These are phyloP conservation scores for Tympanoctomys barrerae DNA, from an alignment of 2,797 vertebrate genomes.

Conservation along the genomic window DNA sequence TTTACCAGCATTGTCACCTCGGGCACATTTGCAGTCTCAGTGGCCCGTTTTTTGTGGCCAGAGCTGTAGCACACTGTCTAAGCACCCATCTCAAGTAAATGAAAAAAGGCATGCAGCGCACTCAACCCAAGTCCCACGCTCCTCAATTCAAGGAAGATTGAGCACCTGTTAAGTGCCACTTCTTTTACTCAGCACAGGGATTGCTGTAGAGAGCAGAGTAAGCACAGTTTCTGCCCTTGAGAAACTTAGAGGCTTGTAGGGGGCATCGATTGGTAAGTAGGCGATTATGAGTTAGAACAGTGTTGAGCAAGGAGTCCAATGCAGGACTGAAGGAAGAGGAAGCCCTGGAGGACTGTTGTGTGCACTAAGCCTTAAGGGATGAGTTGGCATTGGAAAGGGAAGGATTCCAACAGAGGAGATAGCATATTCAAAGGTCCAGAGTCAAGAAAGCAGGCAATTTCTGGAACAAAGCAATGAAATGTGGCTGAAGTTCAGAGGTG, in stretches of 20 bases:
- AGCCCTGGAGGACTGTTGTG: background rate
- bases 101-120: background rate
- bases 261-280: background rate
- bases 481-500: background rate
- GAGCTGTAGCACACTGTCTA: background rate
- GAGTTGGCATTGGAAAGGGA: background rate
- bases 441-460: background rate
- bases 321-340: background rate
- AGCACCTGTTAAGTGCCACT: background rate
- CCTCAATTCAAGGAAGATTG: background rate
- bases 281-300: background rate
- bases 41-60: background rate
- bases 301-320: background rate
- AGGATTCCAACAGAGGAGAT: background rate
- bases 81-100: background rate
- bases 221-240: background rate
- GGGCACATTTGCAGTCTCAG: background rate
- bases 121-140: background rate
- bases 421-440: background rate
- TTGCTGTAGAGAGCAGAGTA: background rate
- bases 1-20: background rate
- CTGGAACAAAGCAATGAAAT: slow-evolving; percentile 1
- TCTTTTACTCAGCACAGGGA: background rate
- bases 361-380: background rate
- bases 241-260: background rate